These are phyloP conservation scores for Cynocephalus volans DNA, from an alignment of 2,113 vertebrate species.

Conservation along the genomic window DNA sequence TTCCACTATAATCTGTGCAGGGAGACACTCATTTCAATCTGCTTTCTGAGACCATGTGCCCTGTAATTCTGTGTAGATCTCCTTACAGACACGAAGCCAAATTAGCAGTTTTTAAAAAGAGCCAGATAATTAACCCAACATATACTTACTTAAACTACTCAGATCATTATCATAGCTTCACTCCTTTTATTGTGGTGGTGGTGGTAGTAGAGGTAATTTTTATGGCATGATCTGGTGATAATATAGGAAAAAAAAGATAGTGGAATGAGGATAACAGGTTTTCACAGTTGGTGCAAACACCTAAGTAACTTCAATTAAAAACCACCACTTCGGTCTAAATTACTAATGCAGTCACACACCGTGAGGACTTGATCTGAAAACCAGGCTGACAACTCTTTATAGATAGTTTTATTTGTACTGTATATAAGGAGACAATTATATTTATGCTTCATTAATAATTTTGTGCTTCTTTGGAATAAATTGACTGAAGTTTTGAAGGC, in stretches of 20 bases:
- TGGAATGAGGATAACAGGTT: background rate
- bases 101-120: background rate
- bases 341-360: background rate
- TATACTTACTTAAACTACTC: background rate
- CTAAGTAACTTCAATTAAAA: background rate
- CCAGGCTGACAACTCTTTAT: background rate
- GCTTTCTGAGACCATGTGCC: too few relatives aligned
- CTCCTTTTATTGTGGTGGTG: background rate
- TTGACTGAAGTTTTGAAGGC: slow-evolving; percentile 62
- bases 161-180: background rate
- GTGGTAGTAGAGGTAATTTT: background rate
- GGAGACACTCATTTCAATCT: background rate
- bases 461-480: slow-evolving; percentile 59
- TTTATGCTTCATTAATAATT: slow-evolving; percentile 70
- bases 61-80: background rate
- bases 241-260: slow-evolving; percentile 3
- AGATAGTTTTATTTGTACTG: background rate
- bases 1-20: background rate
- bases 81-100: background rate
- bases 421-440: slow-evolving; percentile 43
- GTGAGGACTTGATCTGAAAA: slow-evolving; percentile 10
- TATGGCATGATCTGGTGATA: background rate
- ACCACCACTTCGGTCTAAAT: background rate
- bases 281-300: background rate
- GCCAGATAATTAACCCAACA: background rate